Base-by-base conservation (phyloP, 2,888 invertebrate genomes). In the Parapristionchus giblindavisi region DNA sequence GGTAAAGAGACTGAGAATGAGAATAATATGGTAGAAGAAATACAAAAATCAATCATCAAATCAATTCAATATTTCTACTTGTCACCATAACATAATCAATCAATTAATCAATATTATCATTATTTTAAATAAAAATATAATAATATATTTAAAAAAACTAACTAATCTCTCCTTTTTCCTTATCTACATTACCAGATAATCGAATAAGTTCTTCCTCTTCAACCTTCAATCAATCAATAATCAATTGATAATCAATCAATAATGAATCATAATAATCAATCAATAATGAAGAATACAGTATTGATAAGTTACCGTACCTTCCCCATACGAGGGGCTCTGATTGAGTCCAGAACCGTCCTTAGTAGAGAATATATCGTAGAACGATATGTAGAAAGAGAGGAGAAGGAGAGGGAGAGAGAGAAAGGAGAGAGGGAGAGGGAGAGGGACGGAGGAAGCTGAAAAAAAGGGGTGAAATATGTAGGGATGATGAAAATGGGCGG, bases 131-230 rank as follows among this genome's bases (percentile, higher is more conserved):
- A 34, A 34, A 6, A 34, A 29, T 34, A 27, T 21, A 60, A 60
- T 60, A n/a, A 34, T 27, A 2, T 17, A 29, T 3, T 34, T 29
- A 24, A 24, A 34, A 74, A 71, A 72, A 80, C 82, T 82, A 66
- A 82, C 82, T 82, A 52, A 79, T 75, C 71, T 82, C 78, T 52
- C 80, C 79, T 70, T 82, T 82, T 54, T 76, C 77, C 71, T 71
- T 77, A 29, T 75, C 76, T 75, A 77, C 78, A 48, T 77, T 79
- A 54, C 77, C 78, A 52, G 82, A 82, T 75, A 82, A 77, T 77
- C 79, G 79, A 71, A 81, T 79, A 63, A 82, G 77, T 76, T 82
- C 82, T 73, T 82, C 82, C 56, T 70, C 70, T 38, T 70, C 70
- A 24, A 54, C 54, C 66, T 66, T 32, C n/a, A 5, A 51, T 29